phyloP scores from a whole-genome alignment of 2,797 vertebrate genomes.

The Tenualosa thibaudeaui region DNA sequence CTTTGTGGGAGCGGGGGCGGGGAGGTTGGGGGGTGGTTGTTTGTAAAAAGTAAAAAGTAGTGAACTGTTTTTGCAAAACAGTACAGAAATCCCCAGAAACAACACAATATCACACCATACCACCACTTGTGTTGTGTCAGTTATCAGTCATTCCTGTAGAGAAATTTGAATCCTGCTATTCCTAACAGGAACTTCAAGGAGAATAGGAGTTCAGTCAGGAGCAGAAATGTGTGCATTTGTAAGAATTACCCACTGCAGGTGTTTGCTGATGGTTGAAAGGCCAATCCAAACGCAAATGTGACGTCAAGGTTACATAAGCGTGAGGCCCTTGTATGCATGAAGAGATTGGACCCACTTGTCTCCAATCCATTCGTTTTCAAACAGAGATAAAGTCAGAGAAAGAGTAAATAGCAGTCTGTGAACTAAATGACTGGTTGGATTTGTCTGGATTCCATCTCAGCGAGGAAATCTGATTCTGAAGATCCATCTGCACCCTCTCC shows the following conservation, averaged over 20 bases:
- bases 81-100: not conserved
- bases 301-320: conserved; percentile 10
- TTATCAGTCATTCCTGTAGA: not conserved
- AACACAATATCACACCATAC: not conserved
- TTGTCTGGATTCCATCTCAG: conserved; percentile 19
- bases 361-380: conserved; percentile 14
- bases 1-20: too few relatives aligned
- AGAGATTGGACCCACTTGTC: not conserved
- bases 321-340: not conserved
- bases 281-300: not conserved
- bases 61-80: not conserved
- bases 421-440: conserved; percentile 13
- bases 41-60: too few relatives aligned
- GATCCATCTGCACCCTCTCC: not conserved
- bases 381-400: conserved; percentile 16
- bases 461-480: not conserved
- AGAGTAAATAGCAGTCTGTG: conserved; percentile 1
- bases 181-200: not conserved
- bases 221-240: not conserved
- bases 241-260: not conserved
- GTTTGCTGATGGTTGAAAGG: not conserved
- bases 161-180: not conserved
- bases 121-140: not conserved
- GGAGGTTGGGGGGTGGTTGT: too few relatives aligned
- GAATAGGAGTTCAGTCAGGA: not conserved